A percentile compares a stretch with the other conserved stretches of the same genome.
Conservation (phyloP, 2,888 invertebrate genomes). For the Ischnura elegans region DNA sequence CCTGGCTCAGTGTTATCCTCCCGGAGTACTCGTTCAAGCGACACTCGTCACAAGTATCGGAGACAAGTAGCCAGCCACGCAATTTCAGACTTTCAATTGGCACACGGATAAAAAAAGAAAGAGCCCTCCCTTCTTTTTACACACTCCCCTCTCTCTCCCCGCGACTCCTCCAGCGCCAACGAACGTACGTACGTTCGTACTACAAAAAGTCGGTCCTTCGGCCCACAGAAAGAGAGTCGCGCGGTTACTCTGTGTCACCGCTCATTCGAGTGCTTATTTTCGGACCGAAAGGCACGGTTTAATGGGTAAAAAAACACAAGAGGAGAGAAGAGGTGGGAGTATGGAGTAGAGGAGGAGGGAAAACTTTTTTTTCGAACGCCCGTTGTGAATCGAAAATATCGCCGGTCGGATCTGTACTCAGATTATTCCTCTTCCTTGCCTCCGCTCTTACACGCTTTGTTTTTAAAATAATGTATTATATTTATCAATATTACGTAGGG, state of each 20-base stretch:
- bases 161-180: background rate
- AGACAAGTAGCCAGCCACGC: constrained; percentile 15
- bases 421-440: background rate
- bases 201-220: constrained; percentile 2
- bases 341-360: background rate
- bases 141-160: background rate
- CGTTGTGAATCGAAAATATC: background rate
- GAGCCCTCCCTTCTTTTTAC: background rate
- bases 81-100: constrained; percentile 23
- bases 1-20: background rate
- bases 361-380: constrained; percentile 4
- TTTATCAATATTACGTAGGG: too few relatives aligned
- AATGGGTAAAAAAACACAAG: background rate
- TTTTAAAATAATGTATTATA: too few relatives aligned
- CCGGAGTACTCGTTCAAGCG: constrained; percentile 34
- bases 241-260: background rate
- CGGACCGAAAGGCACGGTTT: background rate
- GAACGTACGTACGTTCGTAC: too few relatives aligned
- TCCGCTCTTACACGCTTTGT: constrained; percentile 68
- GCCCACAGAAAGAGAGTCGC: background rate
- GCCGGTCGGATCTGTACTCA: background rate
- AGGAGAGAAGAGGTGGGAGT: too few relatives aligned
- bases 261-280: constrained; percentile 9
- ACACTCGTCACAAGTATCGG: constrained; percentile 55
- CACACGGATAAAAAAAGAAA: too few relatives aligned